Conservation (phyloP, 2,113 vertebrate genomes). For the Antechinus stuartii region DNA sequence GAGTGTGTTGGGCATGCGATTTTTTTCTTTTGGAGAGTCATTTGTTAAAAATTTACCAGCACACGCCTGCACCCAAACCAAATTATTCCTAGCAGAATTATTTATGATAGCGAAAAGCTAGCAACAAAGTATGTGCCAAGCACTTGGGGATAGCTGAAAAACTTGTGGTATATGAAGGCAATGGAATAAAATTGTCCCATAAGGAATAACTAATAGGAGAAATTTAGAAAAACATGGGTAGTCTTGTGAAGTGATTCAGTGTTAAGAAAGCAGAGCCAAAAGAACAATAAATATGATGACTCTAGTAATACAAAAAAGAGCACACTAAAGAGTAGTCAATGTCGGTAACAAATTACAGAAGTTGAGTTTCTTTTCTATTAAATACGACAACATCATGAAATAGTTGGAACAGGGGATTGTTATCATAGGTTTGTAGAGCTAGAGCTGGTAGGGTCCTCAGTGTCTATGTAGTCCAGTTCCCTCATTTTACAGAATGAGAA, state of each 20-base stretch:
- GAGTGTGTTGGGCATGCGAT: not conserved
- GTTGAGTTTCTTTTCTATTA: not conserved
- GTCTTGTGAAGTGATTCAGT: not conserved
- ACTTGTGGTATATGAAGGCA: not conserved
- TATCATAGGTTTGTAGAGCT: not conserved
- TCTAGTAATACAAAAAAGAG: not conserved
- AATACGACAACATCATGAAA: not conserved
- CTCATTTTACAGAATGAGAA: not conserved
- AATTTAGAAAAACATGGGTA: constrained; percentile 1
- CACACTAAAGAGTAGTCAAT: not conserved
- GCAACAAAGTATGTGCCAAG: not conserved
- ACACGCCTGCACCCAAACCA: not conserved
- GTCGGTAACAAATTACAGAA: not conserved
- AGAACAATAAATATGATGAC: not conserved
- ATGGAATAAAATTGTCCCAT: not conserved
- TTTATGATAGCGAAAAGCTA: not conserved
- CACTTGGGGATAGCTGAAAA: not conserved
- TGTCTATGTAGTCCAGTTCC: not conserved
- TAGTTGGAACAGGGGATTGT: not conserved
- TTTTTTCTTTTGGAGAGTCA: not conserved
- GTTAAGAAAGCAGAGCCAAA: not conserved
- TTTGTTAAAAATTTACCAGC: not conserved
- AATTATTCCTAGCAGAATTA: constrained; percentile 5
- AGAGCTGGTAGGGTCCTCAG: not conserved
- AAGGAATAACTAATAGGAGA: not conserved